phyloP scores from a whole-genome alignment of 2,888 invertebrate genomes.

The Nasonovia ribisnigri region DNA sequence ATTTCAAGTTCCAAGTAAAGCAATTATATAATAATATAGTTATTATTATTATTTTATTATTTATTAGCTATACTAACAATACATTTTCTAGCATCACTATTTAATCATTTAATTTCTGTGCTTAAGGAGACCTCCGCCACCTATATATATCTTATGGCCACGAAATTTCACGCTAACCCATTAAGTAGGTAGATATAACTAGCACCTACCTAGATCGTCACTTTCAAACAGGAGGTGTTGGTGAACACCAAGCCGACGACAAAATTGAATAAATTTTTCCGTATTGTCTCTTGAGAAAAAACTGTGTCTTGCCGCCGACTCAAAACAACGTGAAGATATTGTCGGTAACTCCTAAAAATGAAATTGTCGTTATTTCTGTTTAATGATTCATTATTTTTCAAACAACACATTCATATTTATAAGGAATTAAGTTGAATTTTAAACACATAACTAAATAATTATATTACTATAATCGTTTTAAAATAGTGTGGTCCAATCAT shows the following conservation, averaged over 20 bases:
- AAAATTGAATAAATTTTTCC: conserved; percentile 90
- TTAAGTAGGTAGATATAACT: background rate
- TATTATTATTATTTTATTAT: background rate
- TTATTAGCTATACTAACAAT: background rate
- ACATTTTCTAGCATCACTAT: background rate
- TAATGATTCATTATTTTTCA: background rate
- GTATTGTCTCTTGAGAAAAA: conserved; percentile 92
- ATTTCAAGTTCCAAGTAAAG: no score
- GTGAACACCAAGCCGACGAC: conserved; percentile 85
- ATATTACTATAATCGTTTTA: background rate
- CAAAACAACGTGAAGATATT: conserved; percentile 84
- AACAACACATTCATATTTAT: background rate
- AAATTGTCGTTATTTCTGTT: conserved; percentile 11
- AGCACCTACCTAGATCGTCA: conserved; percentile 82
- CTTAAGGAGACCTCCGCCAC: background rate
- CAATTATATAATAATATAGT: background rate
- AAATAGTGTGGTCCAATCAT: background rate
- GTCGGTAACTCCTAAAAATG: conserved; percentile 77
- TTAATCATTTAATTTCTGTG: background rate
- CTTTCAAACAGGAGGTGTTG: conserved; percentile 91
- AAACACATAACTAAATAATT: background rate
- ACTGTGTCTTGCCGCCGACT: conserved; percentile 85
- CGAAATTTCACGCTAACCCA: background rate
- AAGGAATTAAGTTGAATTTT: background rate
- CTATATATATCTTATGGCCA: background rate